Evolutionary conservation across 2,113 vertebrate genomes (phyloP).

Genomic region (Arenaria interpres): DNA sequence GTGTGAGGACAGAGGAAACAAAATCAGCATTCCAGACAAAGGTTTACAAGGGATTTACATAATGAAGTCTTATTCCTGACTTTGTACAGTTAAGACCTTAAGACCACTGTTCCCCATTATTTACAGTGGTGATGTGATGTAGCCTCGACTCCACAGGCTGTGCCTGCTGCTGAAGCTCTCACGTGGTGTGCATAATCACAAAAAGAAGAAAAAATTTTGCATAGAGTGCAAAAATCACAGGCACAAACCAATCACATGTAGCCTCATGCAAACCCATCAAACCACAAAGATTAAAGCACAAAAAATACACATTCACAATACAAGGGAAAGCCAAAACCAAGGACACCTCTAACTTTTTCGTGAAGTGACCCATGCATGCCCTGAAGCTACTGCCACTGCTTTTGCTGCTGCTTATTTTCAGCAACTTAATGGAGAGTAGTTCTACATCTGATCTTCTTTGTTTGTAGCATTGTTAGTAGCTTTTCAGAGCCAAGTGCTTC

Average conservation of each 20-base stretch:
- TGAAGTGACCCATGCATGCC: neutral
- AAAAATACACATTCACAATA: neutral
- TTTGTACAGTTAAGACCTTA: neutral
- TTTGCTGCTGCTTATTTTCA: neutral
- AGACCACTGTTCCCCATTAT: neutral
- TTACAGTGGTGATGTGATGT: neutral
- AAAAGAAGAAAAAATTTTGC: neutral
- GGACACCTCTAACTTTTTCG: neutral
- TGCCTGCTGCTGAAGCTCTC: neutral
- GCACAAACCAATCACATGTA: neutral
- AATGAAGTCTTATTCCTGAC: neutral
- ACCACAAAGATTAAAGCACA: neutral
- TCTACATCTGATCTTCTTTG: neutral
- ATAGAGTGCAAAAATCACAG: neutral
- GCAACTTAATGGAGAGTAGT: neutral
- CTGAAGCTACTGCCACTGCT: neutral
- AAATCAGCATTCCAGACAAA: neutral
- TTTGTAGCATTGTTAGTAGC: neutral
- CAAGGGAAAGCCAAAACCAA: neutral
- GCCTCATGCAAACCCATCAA: neutral
- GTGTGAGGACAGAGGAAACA: neutral
- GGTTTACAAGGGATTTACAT: neutral
- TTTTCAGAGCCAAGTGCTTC: neutral
- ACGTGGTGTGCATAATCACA: accelerated
- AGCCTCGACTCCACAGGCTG: neutral